Conservation (phyloP, 2,113 vertebrate genomes). For the Passerina amoena region DNA sequence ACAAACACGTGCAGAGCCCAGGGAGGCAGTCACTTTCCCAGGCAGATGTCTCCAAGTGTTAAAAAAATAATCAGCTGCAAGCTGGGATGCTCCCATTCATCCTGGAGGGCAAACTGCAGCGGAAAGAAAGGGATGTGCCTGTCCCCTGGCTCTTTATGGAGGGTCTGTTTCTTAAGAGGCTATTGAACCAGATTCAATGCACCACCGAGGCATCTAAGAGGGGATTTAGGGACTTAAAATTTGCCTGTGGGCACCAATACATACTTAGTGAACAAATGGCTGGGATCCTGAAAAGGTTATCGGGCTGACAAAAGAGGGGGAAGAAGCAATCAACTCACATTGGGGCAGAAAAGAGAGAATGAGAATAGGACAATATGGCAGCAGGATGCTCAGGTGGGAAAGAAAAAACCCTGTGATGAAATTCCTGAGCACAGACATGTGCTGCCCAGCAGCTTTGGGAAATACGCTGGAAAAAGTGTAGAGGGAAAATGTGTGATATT, state of each 20-base stretch:
- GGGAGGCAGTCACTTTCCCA: neutral
- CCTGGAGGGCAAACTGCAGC: neutral
- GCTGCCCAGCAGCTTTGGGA: neutral
- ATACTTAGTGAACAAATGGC: neutral
- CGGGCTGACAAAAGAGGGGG: neutral
- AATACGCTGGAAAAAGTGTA: neutral
- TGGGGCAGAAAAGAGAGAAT: neutral
- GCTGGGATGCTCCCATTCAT: neutral
- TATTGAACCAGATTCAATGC: neutral
- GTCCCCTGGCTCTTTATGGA: neutral
- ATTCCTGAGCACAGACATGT: neutral
- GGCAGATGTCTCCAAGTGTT: neutral
- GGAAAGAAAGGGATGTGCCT: neutral
- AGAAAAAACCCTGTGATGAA: neutral
- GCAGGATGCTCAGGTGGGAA: neutral
- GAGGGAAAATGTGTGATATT: neutral
- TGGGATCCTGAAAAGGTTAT: neutral
- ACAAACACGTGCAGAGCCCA: neutral
- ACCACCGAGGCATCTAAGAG: slow-evolving; percentile 2
- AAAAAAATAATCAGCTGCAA: slow-evolving; percentile 1
- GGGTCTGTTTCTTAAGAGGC: neutral
- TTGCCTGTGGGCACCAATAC: neutral
- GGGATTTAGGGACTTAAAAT: slow-evolving; percentile 21
- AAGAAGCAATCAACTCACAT: neutral
- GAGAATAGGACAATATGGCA: neutral